These are phyloP conservation scores for Anniella stebbinsi DNA, from an alignment of 2,797 vertebrate species.

Conservation along the genomic window DNA sequence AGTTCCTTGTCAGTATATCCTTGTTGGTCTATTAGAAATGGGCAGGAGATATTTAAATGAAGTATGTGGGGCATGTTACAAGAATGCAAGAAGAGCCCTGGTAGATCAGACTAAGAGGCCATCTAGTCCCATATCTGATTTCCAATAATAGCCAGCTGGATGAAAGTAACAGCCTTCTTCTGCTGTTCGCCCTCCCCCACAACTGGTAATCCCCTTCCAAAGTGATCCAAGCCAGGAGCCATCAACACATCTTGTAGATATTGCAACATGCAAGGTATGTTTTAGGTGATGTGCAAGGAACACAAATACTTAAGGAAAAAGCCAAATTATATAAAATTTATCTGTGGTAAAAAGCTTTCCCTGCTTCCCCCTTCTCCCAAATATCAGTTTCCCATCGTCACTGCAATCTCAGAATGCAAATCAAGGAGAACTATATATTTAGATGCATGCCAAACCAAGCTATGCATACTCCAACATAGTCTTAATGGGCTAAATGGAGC, in stretches of 20 bases:
- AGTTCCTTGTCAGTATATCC: not conserved
- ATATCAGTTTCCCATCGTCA: not conserved
- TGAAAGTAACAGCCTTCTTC: not conserved
- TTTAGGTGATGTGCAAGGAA: not conserved
- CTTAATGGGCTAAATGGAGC: not conserved
- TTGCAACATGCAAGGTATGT: not conserved
- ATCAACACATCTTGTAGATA: not conserved
- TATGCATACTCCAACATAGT: not conserved
- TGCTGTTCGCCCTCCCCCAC: no score
- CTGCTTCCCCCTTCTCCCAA: not conserved
- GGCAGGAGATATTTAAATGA: conserved; percentile 14
- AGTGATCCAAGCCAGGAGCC: not conserved
- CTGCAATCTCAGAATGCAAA: not conserved
- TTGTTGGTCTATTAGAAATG: not conserved
- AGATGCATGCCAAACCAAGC: not conserved
- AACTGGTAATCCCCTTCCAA: not conserved
- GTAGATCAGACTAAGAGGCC: not conserved
- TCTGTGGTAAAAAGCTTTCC: not conserved
- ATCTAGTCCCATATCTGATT: not conserved
- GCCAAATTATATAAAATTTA: not conserved
- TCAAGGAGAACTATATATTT: conserved; percentile 7
- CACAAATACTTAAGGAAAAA: not conserved
- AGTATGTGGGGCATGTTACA: not conserved
- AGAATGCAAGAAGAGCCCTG: not conserved
- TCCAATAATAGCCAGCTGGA: not conserved